Evolutionary conservation across 2,113 vertebrate species (phyloP).

Genomic region (Henicopernis longicauda): DNA sequence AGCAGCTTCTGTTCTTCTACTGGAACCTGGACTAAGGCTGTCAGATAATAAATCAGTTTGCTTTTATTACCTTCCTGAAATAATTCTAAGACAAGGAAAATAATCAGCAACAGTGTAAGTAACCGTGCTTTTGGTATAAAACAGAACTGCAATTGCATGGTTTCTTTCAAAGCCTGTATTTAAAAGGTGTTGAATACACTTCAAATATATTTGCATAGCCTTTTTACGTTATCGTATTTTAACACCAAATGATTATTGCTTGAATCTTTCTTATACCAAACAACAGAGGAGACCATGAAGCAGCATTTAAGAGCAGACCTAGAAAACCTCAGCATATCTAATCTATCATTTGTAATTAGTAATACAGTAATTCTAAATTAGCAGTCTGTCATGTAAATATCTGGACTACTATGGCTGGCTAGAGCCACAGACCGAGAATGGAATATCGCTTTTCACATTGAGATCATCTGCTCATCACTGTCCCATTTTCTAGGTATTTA

Average conservation of each 20-base stretch:
- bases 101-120: not conserved
- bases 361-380: not conserved
- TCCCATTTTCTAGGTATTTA: not conserved
- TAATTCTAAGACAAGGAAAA: constrained; percentile 4
- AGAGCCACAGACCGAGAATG: not conserved
- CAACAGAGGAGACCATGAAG: not conserved
- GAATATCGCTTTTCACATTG: not conserved
- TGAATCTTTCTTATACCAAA: not conserved
- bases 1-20: not conserved
- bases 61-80: not conserved
- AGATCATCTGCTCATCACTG: not conserved
- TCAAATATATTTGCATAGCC: not conserved
- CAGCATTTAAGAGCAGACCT: not conserved
- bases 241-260: not conserved
- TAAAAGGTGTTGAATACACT: not conserved
- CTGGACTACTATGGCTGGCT: not conserved
- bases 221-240: not conserved
- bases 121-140: not conserved
- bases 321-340: not conserved
- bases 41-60: not conserved
- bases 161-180: not conserved
- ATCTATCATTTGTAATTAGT: not conserved
- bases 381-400: not conserved
- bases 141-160: not conserved
- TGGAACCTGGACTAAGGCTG: not conserved